Base-by-base conservation (phyloP, 2,113 vertebrate species). In the Trogon surrucura region DNA sequence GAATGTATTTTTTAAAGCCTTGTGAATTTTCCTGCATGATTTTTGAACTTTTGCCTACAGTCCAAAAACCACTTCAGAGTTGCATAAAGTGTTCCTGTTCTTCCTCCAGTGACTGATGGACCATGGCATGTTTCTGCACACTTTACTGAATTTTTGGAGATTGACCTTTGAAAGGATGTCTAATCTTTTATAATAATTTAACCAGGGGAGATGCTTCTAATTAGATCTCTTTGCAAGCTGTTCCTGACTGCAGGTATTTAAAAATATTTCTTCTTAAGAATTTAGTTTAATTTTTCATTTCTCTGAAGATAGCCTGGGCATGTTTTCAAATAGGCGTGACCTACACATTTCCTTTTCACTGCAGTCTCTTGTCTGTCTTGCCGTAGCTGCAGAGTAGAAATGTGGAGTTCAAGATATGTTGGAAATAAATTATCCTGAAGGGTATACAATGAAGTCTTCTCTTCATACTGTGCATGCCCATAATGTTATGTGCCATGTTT, bases 131-230 rank as follows among this genome's bases (percentile, higher is more conserved):
- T 73, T 72, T 88, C 47, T 91, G 47, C 16, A 78, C 0, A 0
- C 54, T 88, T 87, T 91, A 83, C 58, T 79, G 64, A 86, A 64
- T 94, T 93, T 95, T 88, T 89, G 54, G n/a, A 85, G 26, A 11
- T 34, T 87, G 70, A 88, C 41, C 79, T 92, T 91, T 85, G 48
- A 91, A 91, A 91, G 16, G 20, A 41, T 91, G 20, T 77, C 47
- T 85, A 73, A 85, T 60, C 50, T 84, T 61, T 12, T 38, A 36
- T 66, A 79, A 86, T 72, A 93, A 73, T 90, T 85, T 57, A 93
- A 38, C 50, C 30, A 65, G 3, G 17, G 13, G 16, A 61, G 32
- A 74, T 83, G 47, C 20, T 86, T 91, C 30, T 77, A 66, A 79
- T 90, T 60, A 70, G 23, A 13, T 30, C 13, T 75, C 88, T 65